Evolutionary conservation across 2,797 vertebrate genomes (phyloP).

Genomic region (Bovichtus variegatus): DNA sequence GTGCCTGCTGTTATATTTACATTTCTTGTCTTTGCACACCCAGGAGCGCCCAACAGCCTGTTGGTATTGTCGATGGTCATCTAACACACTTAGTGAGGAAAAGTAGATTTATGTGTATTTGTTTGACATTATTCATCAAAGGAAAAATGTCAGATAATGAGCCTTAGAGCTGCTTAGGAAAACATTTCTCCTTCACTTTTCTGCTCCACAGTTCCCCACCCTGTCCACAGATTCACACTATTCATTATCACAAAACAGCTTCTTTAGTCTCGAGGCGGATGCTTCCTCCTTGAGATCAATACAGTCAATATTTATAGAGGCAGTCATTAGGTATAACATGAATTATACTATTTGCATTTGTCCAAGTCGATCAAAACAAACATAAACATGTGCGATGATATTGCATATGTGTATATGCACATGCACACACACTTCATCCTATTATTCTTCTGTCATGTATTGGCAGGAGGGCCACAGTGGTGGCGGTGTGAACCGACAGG

Average conservation of each 20-base stretch:
- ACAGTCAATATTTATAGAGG: neutral
- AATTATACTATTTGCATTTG: neutral
- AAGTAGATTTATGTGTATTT: neutral
- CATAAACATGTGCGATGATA: neutral
- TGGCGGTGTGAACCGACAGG: slow-evolving; percentile 48
- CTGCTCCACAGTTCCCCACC: neutral
- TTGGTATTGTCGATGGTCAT: neutral
- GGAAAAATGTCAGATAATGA: neutral
- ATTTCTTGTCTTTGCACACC: too few species aligned
- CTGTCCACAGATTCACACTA: neutral
- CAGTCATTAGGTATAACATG: neutral
- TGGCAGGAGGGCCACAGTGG: slow-evolving; percentile 19
- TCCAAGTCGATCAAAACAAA: slow-evolving; percentile 8
- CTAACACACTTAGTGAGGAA: neutral
- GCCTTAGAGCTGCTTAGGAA: neutral
- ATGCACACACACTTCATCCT: neutral
- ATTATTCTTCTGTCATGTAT: slow-evolving; percentile 30
- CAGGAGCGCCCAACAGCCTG: neutral
- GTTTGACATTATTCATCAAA: neutral
- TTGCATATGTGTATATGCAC: neutral
- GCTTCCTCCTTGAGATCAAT: slow-evolving; percentile 29
- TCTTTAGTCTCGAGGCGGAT: neutral
- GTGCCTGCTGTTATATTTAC: neutral
- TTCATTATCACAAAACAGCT: neutral
- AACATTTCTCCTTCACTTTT: neutral